Conservation (phyloP, 2,888 invertebrate genomes). For the Drosophila ustulata region DNA sequence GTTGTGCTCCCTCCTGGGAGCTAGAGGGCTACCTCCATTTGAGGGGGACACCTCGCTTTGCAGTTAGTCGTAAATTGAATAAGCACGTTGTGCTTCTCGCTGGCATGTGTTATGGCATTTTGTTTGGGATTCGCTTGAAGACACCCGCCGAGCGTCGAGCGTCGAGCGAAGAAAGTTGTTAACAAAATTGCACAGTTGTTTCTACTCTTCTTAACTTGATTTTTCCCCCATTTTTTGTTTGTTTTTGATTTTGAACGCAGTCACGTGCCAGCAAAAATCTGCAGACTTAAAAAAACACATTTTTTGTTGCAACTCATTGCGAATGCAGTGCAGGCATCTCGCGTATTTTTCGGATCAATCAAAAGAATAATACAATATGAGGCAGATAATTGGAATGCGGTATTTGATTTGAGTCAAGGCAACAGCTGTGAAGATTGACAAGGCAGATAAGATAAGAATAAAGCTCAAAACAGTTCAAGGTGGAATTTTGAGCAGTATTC, state of each 20-base stretch:
- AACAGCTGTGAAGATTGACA: neutral
- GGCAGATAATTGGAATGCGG: slow-evolving; percentile 30
- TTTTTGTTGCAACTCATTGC: slow-evolving; percentile 42
- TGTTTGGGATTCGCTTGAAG: slow-evolving; percentile 35
- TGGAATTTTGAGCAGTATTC: neutral
- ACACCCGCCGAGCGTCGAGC: slow-evolving; percentile 23
- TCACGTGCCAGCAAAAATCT: slow-evolving; percentile 67
- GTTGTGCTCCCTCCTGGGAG: slow-evolving; percentile 21
- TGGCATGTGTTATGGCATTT: slow-evolving; percentile 53
- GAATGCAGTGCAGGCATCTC: slow-evolving; percentile 43
- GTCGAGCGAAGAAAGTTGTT: slow-evolving; percentile 55
- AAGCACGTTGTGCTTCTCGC: slow-evolving; percentile 33
- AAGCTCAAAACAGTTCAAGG: slow-evolving; percentile 1
- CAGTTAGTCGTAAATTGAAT: slow-evolving; percentile 73
- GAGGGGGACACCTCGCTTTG: slow-evolving; percentile 40
- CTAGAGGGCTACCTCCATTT: neutral
- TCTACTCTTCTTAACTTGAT: slow-evolving; percentile 3
- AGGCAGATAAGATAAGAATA: neutral
- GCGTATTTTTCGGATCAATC: slow-evolving; percentile 47
- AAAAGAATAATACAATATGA: slow-evolving; percentile 27
- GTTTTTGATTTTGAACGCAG: slow-evolving; percentile 40
- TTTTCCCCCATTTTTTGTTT: slow-evolving; percentile 6
- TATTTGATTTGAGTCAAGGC: slow-evolving; percentile 10
- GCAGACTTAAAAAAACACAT: neutral
- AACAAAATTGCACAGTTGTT: slow-evolving; percentile 50